Conservation (phyloP, 2,797 vertebrate genomes). For the Galagoides demidoff region DNA sequence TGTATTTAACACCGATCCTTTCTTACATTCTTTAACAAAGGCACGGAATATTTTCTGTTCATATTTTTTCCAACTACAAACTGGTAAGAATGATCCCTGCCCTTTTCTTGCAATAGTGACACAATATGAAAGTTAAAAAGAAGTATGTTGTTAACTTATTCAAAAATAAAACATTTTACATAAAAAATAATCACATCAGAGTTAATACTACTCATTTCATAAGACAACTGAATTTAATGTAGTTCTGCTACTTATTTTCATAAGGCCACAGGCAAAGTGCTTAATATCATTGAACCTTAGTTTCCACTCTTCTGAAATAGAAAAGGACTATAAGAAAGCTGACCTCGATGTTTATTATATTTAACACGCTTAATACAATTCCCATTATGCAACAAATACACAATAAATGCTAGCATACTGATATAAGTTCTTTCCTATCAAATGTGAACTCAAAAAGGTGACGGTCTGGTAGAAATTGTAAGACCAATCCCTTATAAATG, state of each 20-base stretch:
- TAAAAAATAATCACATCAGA: not conserved
- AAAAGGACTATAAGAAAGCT: not conserved
- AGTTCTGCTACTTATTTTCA: not conserved
- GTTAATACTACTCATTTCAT: not conserved
- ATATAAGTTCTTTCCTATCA: conserved; percentile 18
- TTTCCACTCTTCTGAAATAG: not conserved
- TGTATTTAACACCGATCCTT: not conserved
- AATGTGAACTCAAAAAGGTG: conserved; percentile 10
- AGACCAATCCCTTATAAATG: conserved; percentile 38
- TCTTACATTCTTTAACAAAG: not conserved
- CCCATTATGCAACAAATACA: not conserved
- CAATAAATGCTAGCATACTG: not conserved
- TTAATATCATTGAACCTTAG: not conserved
- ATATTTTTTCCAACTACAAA: not conserved
- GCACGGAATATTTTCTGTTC: not conserved
- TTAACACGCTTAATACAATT: not conserved
- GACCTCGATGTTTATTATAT: not conserved
- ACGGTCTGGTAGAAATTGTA: conserved; percentile 45
- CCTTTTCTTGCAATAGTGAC: not conserved
- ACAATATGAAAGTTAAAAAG: not conserved
- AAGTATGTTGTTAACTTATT: not conserved
- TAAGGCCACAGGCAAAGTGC: not conserved
- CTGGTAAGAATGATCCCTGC: not conserved
- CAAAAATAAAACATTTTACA: conserved; percentile 4
- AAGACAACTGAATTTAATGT: not conserved